Percentiles rank a stretch among this genome's conserved stretches.
Conservation (phyloP, 2,888 invertebrate species). For the Tetrapedia diversipes region DNA sequence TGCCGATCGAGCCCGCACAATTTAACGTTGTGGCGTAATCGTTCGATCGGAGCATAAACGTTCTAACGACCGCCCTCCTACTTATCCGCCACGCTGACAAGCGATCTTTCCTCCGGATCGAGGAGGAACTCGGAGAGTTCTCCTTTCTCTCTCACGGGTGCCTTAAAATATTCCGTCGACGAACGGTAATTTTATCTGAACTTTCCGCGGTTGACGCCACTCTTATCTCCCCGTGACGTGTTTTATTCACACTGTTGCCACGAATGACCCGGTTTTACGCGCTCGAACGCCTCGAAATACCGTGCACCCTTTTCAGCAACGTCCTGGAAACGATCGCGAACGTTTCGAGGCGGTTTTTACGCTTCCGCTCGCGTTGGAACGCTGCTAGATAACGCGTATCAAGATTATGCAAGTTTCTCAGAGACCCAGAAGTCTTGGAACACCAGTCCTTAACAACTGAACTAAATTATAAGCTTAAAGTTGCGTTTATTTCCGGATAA, state of each 20-base stretch:
- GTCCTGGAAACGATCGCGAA: slow-evolving; percentile 2
- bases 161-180: slow-evolving; percentile 50
- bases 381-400: slow-evolving; percentile 34
- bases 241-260: slow-evolving; percentile 32
- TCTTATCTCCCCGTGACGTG: slow-evolving; percentile 43
- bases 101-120: slow-evolving; percentile 46
- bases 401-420: no score
- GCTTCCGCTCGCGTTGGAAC: not conserved
- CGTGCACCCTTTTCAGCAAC: not conserved
- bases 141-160: slow-evolving; percentile 37
- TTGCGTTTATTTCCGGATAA: no score
- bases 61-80: slow-evolving; percentile 59
- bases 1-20: slow-evolving; percentile 38
- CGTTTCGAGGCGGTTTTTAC: not conserved
- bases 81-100: slow-evolving; percentile 56
- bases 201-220: slow-evolving; percentile 41
- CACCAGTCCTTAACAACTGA: no score
- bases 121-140: no score
- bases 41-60: slow-evolving; percentile 56
- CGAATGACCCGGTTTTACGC: slow-evolving; percentile 33
- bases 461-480: no score
- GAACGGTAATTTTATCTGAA: slow-evolving; percentile 55
- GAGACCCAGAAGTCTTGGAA: no score
- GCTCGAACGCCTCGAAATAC: slow-evolving; percentile 7
- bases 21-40: slow-evolving; percentile 53